phyloP scores from a whole-genome alignment of 1,140 invertebrate species.

The Mylabris phalerata region DNA sequence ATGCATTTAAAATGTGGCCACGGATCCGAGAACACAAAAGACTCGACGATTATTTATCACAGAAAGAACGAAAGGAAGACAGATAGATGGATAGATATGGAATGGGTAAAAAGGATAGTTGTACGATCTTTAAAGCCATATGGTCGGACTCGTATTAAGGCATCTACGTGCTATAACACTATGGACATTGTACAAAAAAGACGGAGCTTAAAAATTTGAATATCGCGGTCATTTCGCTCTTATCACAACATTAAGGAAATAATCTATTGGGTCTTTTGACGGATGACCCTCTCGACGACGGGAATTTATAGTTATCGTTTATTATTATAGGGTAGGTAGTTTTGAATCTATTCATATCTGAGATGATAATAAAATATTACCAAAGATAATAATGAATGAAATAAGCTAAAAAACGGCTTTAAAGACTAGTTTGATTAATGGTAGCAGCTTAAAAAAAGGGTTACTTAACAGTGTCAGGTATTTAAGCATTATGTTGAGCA shows the following conservation, averaged over 20 bases:
- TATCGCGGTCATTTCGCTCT: conserved; percentile 43
- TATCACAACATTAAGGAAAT: conserved; percentile 40
- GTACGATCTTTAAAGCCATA: conserved; percentile 4
- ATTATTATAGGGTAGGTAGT: too few relatives aligned
- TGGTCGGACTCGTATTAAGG: conserved; percentile 25
- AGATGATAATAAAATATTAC: conserved; percentile 7
- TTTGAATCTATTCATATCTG: background rate
- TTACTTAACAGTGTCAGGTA: conserved; percentile 18
- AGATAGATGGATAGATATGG: conserved; percentile 4
- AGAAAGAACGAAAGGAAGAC: conserved; percentile 12
- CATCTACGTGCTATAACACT: conserved; percentile 30
- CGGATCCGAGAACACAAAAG: conserved; percentile 36
- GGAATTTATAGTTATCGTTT: too few relatives aligned
- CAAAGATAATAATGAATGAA: conserved; percentile 2
- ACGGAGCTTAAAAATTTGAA: conserved; percentile 43
- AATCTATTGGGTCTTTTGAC: conserved; percentile 35
- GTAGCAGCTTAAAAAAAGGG: conserved; percentile 1
- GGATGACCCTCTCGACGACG: conserved; percentile 19
- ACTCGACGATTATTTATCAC: conserved; percentile 41
- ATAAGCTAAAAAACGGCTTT: background rate
- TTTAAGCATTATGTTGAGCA: conserved; percentile 17
- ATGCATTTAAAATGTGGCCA: conserved; percentile 42
- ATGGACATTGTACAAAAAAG: conserved; percentile 37
- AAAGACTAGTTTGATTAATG: too few relatives aligned
- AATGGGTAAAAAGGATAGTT: conserved; percentile 18